Base-by-base conservation (phyloP, 1,140 invertebrate species). In the Zaprionus capensis region DNA sequence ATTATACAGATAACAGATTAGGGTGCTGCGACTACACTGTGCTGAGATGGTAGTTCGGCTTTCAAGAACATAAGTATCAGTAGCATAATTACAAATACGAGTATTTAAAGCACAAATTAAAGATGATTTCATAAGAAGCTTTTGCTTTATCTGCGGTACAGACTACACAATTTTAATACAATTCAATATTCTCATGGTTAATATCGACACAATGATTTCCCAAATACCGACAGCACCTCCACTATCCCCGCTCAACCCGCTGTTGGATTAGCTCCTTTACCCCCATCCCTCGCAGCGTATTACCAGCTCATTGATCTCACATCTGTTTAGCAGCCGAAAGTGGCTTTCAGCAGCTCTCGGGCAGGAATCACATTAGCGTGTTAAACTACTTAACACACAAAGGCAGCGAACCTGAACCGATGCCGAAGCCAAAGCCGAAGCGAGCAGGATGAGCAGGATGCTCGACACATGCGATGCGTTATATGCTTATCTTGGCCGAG, bases 341-440 rank as follows among this genome's bases (percentile, higher is more conserved):
- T 63, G 38, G 51, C 69, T 76, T 31, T 62, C 41, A 76, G 57
- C 81, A 77, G 62, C 62, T 46, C 41, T 17, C 41, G 53, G 64
- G 31, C 64, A 70, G 74, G 34, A 78, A 79, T 83, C 78, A 70
- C 81, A 87, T 87, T 88, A 88, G 78, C 81, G 78, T 83, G 83
- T 81, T 88, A 78, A 87, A 81, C 80, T 78, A 83, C 81, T 87
- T 88, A 83, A 71, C 66, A 82, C 71, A 71, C 74, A 65, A 56
- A 63, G 38, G 56, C 67, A 69, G 20, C 36, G 36, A 68, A 28
- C 41, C 44, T n/a, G 17, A 28, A 38, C 55, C 49, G 22, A 14
- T 24, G 36, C 38, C 41, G n/a, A 22, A 20, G 28, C 51, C 1
- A 15, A 24, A 53, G 44, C 28, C 41, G 15, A 41, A 6, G 41